These are phyloP conservation scores for Yponomeuta plumbellus DNA, from an alignment of 2,888 invertebrate genomes.

Conservation along the genomic window DNA sequence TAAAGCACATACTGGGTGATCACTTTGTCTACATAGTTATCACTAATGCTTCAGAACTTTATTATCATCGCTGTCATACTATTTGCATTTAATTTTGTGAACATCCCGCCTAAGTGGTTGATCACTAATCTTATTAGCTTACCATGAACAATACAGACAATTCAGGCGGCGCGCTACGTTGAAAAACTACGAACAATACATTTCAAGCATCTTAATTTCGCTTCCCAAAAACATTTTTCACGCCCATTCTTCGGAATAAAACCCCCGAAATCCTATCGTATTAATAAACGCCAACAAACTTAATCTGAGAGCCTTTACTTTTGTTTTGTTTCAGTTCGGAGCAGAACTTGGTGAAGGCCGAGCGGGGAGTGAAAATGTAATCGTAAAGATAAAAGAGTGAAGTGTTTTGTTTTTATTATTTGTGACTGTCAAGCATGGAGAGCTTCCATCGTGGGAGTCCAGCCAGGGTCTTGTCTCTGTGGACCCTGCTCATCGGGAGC, in stretches of 20 bases:
- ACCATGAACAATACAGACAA: too few species aligned
- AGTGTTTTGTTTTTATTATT: conserved; percentile 32
- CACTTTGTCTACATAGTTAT: too few species aligned
- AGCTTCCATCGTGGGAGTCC: conserved; percentile 42
- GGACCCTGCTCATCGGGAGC: conserved; percentile 56
- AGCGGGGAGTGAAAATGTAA: conserved; percentile 38
- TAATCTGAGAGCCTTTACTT: neutral
- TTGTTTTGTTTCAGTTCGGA: conserved; percentile 18
- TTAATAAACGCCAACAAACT: neutral
- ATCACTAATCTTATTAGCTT: too few species aligned
- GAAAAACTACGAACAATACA: neutral
- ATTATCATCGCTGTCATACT: too few species aligned
- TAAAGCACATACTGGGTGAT: too few species aligned
- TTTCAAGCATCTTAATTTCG: neutral
- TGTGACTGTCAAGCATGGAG: conserved; percentile 43
- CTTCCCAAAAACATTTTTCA: neutral
- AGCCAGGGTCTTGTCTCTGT: conserved; percentile 50
- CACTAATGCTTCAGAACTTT: too few species aligned
- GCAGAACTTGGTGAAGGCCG: conserved; percentile 9
- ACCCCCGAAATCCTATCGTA: neutral
- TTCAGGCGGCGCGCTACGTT: neutral
- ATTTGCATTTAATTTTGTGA: too few species aligned
- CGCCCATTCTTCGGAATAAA: neutral
- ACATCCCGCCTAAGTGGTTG: too few species aligned
- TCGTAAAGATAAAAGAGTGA: conserved; percentile 28